phyloP scores from a whole-genome alignment of 2,113 vertebrate species.

The Gopherus flavomarginatus region DNA sequence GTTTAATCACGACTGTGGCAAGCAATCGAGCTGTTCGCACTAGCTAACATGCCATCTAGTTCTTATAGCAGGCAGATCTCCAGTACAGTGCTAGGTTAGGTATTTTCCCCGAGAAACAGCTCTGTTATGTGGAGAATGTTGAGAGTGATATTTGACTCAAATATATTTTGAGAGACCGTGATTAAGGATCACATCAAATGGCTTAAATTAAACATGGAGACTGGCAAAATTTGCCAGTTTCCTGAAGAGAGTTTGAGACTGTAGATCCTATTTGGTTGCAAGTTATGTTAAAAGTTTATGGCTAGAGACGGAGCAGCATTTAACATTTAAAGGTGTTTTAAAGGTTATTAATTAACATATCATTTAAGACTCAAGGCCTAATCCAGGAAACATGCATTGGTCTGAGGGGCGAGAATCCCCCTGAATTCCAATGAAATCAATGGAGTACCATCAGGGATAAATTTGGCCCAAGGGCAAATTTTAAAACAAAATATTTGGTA shows the following conservation, averaged over 20 bases:
- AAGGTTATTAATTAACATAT: conserved; percentile 23
- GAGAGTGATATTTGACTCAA: conserved; percentile 47
- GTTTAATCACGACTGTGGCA: conserved; percentile 39
- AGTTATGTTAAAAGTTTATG: conserved; percentile 3
- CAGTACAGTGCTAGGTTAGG: background rate
- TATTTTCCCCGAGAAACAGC: conserved; percentile 23
- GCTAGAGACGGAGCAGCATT: background rate
- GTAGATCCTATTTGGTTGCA: background rate
- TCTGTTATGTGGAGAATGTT: conserved; percentile 43
- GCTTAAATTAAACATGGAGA: background rate
- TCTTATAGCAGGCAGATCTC: conserved; percentile 40
- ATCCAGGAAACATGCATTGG: background rate
- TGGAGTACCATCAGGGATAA: background rate
- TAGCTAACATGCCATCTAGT: conserved; percentile 33
- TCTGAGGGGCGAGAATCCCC: background rate
- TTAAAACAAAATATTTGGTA: background rate
- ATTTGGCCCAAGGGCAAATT: conserved; percentile 4
- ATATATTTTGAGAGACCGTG: conserved; percentile 28
- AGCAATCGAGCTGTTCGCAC: conserved; percentile 39
- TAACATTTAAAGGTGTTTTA: conserved; percentile 1
- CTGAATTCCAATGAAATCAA: background rate
- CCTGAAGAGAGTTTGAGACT: background rate
- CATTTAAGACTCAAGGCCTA: background rate
- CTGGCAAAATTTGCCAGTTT: conserved; percentile 10
- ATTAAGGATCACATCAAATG: conserved; percentile 24